Percentiles rank a stretch among this genome's conserved stretches.
Conservation (phyloP, 1,140 invertebrate genomes). For the Drosophila nebulosa region DNA sequence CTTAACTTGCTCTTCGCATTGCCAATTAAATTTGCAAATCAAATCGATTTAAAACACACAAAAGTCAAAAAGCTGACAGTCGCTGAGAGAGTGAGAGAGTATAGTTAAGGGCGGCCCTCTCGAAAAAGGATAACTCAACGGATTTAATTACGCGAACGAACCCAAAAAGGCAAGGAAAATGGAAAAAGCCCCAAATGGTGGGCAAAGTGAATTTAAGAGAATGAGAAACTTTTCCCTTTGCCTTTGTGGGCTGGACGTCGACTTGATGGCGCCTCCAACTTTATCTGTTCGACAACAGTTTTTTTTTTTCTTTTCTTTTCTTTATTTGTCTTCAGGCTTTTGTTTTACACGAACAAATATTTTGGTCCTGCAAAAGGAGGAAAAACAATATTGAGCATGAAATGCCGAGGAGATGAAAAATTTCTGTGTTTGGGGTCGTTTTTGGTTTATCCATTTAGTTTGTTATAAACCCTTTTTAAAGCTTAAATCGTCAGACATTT, state of each 20-base stretch:
- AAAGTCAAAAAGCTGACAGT: not conserved
- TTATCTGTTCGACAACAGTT: no score
- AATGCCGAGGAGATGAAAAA: not conserved
- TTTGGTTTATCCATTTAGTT: not conserved
- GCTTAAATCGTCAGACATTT: not conserved
- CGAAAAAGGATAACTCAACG: not conserved
- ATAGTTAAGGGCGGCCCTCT: not conserved
- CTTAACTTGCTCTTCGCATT: constrained; percentile 32
- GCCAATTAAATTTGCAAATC: constrained; percentile 44
- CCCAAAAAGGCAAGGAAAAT: not conserved
- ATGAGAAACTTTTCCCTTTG: no score
- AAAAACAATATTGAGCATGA: no score
- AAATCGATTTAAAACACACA: constrained; percentile 42
- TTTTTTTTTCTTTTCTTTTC: no score
- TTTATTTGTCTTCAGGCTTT: no score
- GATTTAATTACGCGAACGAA: constrained; percentile 4
- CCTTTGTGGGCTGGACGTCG: no score
- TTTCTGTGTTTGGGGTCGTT: not conserved
- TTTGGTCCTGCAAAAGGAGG: no score
- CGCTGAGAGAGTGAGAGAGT: constrained; percentile 36
- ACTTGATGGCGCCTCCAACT: no score
- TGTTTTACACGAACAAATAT: no score
- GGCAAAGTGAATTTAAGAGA: no score
- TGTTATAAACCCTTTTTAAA: not conserved
- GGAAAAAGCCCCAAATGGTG: constrained; percentile 8